Evolutionary conservation across 2,113 vertebrate species (phyloP), one percentile per base, ranked within the genome.

Genomic region (Struthio camelus): DNA sequence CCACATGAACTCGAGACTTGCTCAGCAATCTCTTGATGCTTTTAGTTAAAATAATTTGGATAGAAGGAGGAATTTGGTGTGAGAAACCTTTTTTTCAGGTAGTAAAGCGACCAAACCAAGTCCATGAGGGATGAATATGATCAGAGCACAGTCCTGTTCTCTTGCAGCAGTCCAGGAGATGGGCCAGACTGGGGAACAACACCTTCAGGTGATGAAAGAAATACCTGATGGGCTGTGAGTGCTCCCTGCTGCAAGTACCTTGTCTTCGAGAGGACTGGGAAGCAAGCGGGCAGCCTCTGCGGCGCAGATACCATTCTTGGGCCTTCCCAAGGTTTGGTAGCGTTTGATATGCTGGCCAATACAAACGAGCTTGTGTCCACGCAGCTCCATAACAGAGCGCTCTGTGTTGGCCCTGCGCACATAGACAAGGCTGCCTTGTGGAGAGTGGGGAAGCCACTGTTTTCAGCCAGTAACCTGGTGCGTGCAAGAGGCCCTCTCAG

Each of bases 201-300:
- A 46, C 10, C 30, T 64, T 58, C 30, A 51, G 69, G 28, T 0
- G 0, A 11, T n/a, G 23, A 42, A 73, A 80, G 36, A 13, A 50
- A 38, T 10, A 10, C 13, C 6, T 0, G 0, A 8, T 5, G 48
- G 48, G 23, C 20, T 86, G 28, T 18, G 34, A 53, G 28, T 2
- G 22, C 32, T 58, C 61, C 53, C 14, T 38, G 38, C 64, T 66
- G 25, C 38, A 10, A 25, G 25, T 25, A 14, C 24, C 20, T 18
- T 27, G 46, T 53, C n/a, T 10, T 48, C 24, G 34, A 72, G 48
- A 72, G 48, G 25, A 27, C 23, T 25, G 12, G n/a, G 6, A 38
- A 53, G n/a, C 11, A 50, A 72, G 17, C 6, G 30, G 14, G 24
- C 34, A 16, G 11, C 2, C 22, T n/a, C 46, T 14, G 6, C 24